Percentiles rank a stretch among this genome's conserved stretches.
Conservation (phyloP, 2,888 invertebrate species). For the Nemurella pictetii region DNA sequence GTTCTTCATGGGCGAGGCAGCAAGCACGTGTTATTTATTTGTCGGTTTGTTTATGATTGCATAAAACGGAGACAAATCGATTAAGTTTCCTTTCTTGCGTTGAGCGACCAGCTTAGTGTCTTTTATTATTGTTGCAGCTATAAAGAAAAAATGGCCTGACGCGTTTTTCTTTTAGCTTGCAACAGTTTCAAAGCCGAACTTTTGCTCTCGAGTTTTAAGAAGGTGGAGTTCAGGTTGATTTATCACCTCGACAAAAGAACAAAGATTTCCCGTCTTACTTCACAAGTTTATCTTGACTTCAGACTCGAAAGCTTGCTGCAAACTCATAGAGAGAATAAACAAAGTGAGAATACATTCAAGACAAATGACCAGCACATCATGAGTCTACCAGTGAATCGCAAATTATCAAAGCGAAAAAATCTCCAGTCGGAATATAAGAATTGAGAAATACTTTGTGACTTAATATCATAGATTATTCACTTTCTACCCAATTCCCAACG, state of each 20-base stretch:
- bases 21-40: not conserved
- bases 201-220: slow-evolving; percentile 14
- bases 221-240: slow-evolving; percentile 23
- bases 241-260: slow-evolving; percentile 25
- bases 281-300: slow-evolving; percentile 13
- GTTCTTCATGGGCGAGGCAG: not conserved
- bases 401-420: not conserved
- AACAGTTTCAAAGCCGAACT: slow-evolving; percentile 27
- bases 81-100: not conserved
- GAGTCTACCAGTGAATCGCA: not conserved
- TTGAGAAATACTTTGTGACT: no score
- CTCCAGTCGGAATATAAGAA: not conserved
- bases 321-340: slow-evolving; percentile 9
- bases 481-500: no score
- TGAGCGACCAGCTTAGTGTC: slow-evolving; percentile 8
- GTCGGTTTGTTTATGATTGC: slow-evolving; percentile 14
- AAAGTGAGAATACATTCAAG: not conserved
- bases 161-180: not conserved
- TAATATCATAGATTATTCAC: no score
- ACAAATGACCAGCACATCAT: not conserved
- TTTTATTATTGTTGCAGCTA: slow-evolving; percentile 13
- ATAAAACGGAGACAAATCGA: slow-evolving; percentile 10
- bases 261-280: slow-evolving; percentile 8
- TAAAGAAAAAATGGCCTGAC: slow-evolving; percentile 21
- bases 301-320: not conserved